These are phyloP conservation scores for Sarcoramphus papa DNA, from an alignment of 2,797 vertebrate genomes.

Conservation along the genomic window DNA sequence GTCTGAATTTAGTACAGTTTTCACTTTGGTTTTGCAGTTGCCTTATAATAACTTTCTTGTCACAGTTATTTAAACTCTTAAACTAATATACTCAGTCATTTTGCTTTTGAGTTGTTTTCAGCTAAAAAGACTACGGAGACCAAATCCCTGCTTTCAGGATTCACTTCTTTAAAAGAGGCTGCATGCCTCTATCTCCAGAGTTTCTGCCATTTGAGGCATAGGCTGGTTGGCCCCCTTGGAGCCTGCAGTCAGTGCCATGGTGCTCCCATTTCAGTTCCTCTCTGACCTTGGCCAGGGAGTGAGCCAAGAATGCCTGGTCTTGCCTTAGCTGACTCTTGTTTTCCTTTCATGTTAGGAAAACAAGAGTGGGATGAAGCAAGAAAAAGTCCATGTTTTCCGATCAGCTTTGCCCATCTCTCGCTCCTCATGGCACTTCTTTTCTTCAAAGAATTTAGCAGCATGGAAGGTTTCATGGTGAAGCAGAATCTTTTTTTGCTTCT, in stretches of 20 bases:
- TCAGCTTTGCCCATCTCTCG: background rate
- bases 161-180: background rate
- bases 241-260: background rate
- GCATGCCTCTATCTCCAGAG: background rate
- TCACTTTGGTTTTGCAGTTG: background rate
- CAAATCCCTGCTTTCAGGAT: background rate
- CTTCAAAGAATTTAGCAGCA: background rate
- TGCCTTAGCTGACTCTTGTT: background rate
- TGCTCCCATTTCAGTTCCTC: background rate
- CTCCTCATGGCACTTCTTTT: background rate
- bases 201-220: background rate
- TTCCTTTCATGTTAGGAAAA: background rate
- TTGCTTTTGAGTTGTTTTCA: background rate
- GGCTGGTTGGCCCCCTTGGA: background rate
- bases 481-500: background rate
- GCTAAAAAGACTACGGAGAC: background rate
- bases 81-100: background rate
- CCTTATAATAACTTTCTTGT: background rate
- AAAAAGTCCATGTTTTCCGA: rapidly evolving
- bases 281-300: background rate
- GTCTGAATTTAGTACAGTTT: background rate
- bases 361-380: background rate
- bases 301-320: background rate
- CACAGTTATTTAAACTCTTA: background rate
- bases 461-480: background rate